Percentiles rank a stretch among this genome's conserved stretches.
These are phyloP conservation scores for Listrodromus nycthemerus DNA, from an alignment of 2,888 invertebrate species.

Conservation along the genomic window DNA sequence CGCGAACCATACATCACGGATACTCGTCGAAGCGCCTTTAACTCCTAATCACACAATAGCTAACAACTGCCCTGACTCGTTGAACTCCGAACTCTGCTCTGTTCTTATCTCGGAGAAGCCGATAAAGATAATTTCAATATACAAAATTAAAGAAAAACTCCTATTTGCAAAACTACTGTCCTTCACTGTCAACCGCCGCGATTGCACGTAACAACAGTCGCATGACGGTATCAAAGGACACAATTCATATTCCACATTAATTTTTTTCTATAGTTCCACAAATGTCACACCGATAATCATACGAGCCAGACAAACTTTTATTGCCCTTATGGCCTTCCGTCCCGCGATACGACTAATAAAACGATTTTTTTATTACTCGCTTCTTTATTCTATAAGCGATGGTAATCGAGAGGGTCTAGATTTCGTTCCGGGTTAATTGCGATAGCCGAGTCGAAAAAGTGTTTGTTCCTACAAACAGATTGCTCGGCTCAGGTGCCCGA, in stretches of 20 bases:
- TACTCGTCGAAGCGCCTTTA: conserved; percentile 18
- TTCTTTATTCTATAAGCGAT: conserved; percentile 55
- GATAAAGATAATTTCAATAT: background rate
- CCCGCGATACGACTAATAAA: conserved; percentile 51
- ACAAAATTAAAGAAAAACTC: background rate
- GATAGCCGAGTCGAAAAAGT: conserved; percentile 72
- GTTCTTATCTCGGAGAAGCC: background rate
- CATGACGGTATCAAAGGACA: conserved; percentile 34
- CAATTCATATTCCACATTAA: conserved; percentile 23
- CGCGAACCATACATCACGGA: background rate
- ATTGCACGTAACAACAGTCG: conserved; percentile 15
- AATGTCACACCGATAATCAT: conserved; percentile 15
- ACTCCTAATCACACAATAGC: background rate
- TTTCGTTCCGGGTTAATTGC: conserved; percentile 77
- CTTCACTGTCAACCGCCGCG: background rate
- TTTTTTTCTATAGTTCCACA: conserved; percentile 28
- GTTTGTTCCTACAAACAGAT: conserved; percentile 36
- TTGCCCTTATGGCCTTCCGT: conserved; percentile 24
- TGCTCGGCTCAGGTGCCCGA: conserved; percentile 57
- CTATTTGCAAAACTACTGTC: conserved; percentile 7
- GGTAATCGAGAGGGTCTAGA: conserved; percentile 65
- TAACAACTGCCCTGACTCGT: conserved; percentile 6
- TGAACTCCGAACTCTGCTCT: conserved; percentile 43
- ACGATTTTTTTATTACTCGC: conserved; percentile 34
- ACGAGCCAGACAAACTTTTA: conserved; percentile 52